Percentiles rank a stretch among this genome's conserved stretches.
Evolutionary conservation across 2,113 vertebrate genomes (phyloP).

Genomic region (Tylochromis polylepis): DNA sequence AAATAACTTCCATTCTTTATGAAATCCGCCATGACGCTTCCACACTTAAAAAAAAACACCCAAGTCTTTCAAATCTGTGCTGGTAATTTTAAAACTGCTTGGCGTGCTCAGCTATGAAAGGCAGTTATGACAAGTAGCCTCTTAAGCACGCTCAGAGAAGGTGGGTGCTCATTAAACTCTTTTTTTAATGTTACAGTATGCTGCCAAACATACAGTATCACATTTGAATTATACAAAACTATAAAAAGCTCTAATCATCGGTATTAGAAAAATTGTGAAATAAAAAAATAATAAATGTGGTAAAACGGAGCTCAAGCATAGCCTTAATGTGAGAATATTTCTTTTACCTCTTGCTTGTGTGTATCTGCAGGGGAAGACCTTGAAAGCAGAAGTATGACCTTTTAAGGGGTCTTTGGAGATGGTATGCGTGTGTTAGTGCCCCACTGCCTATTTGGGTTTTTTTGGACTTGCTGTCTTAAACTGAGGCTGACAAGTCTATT

Average conservation of each 20-base stretch:
- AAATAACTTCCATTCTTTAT: background rate
- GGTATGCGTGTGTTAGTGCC: background rate
- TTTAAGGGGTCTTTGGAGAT: background rate
- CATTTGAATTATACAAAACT: background rate
- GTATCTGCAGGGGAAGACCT: background rate
- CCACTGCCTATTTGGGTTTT: fast-evolving
- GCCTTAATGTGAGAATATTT: background rate
- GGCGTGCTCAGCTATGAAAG: background rate
- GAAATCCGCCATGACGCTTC: background rate
- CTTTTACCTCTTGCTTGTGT: background rate
- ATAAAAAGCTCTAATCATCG: background rate
- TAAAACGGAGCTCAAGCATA: background rate
- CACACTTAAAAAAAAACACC: background rate
- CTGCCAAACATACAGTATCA: background rate
- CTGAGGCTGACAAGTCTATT: background rate
- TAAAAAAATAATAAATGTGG: background rate
- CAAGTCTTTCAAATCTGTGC: background rate
- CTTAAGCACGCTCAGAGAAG: background rate
- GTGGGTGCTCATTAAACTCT: background rate
- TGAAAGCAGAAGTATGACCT: background rate
- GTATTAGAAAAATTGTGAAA: background rate
- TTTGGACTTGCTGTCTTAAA: background rate
- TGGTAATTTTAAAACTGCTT: background rate
- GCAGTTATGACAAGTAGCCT: background rate
- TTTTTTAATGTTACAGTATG: too few relatives aligned